Conservation (phyloP, 2,888 invertebrate species). For the Dasysyrphus tricinctus region DNA sequence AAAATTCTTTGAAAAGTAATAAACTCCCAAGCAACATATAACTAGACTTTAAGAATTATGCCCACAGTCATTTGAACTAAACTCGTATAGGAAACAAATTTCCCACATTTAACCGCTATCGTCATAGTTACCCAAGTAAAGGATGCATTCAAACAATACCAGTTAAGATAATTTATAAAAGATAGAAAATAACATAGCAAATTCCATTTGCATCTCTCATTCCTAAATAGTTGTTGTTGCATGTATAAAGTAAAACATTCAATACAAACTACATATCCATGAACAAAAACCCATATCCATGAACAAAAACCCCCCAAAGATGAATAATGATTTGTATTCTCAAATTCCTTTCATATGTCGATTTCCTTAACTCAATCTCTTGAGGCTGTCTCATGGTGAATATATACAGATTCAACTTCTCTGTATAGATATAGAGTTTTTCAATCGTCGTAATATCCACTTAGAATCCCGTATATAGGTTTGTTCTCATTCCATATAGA, state of each 20-base stretch:
- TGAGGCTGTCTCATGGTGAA: conserved; percentile 26
- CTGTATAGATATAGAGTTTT: not conserved
- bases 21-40: too few species aligned
- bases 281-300: conserved; percentile 1
- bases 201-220: conserved; percentile 50
- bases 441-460: conserved; percentile 49
- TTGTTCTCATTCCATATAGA: conserved; percentile 18
- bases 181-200: not conserved
- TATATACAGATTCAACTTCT: not conserved
- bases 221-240: not conserved
- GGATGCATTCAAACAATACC: not conserved
- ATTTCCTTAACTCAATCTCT: conserved; percentile 59
- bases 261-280: too few species aligned
- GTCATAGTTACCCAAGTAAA: not conserved
- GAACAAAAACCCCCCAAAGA: conserved; percentile 12
- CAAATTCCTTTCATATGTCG: conserved; percentile 63
- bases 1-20: too few species aligned
- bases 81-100: not conserved
- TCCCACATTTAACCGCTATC: not conserved
- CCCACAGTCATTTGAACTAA: not conserved
- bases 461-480: conserved; percentile 41
- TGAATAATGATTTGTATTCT: conserved; percentile 59
- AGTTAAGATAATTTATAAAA: not conserved
- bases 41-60: not conserved
- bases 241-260: conserved; percentile 17